Evolutionary conservation across 2,113 vertebrate genomes (phyloP), one percentile per base, ranked within the genome.

Genomic region (Phrynocephalus versicolor): DNA sequence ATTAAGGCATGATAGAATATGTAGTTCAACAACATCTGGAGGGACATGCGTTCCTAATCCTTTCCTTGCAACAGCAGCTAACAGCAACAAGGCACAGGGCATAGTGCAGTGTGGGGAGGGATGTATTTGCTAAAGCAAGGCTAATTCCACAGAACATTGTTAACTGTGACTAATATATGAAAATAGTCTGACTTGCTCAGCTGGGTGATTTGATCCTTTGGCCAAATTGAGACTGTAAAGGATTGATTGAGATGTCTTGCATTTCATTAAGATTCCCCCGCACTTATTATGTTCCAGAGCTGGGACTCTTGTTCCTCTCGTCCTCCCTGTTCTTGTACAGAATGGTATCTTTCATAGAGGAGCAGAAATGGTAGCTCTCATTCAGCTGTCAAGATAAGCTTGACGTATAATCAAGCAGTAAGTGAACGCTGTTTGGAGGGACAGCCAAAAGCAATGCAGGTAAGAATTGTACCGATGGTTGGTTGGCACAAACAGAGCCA

Each of bases 371-470:
- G 67, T 41, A 37, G 55, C 37, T 79, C 55, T 85, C 67, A 62
- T 79, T 79, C 37, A 71, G 55, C 55, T 85, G 77, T 60, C 55
- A 85, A 85, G 76, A 85, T 85, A 85, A 85, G 84, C 67, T 45
- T 79, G 76, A 79, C 37, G 3, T 79, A 62, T 72, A 58, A 58
- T 70, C 76, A 70, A 60, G 19, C 27, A 33, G 67, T 39, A 79
- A 85, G 6, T 41, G 76, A 85, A 79, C 33, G 30, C 37, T 45
- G 76, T 72, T 79, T 62, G 69, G 69, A 71, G 58, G 57, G 37
- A 33, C 35, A 27, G 55, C 25, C 27, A 58, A 57, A 72, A 2
- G 27, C 76, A 72, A 19, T n/a, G 30, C 37, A 41, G 39, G 23
- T 45, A 18, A 41, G 27, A n/a, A 19, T 45, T 71, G 45, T 30